Conservation (phyloP, 2,797 vertebrate species). For the Tinamus major region DNA sequence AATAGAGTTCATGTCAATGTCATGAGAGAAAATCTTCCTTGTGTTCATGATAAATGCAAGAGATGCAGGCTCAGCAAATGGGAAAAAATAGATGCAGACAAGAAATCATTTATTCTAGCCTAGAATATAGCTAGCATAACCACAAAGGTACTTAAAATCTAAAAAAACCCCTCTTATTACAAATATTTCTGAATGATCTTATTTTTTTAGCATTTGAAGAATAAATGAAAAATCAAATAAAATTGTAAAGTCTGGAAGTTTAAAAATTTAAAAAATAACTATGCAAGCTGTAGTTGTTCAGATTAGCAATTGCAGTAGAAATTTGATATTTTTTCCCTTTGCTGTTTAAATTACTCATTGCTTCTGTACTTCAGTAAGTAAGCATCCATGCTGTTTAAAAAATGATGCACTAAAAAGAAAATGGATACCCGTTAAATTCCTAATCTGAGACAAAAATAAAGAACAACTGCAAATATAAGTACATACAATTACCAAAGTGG, state of each 20-base stretch:
- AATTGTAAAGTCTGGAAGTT: neutral
- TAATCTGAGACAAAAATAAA: neutral
- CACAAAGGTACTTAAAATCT: neutral
- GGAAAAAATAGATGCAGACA: neutral
- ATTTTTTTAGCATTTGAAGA: neutral
- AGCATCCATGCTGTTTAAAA: neutral
- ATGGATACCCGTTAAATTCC: neutral
- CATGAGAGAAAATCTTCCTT: neutral
- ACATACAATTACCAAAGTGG: neutral
- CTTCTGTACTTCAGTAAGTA: neutral
- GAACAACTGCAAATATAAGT: neutral
- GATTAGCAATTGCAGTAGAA: neutral
- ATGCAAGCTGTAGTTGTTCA: neutral
- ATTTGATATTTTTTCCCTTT: neutral
- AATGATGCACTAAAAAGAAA: neutral
- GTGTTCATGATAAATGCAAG: conserved; percentile 18
- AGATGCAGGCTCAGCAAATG: neutral
- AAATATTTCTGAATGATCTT: neutral
- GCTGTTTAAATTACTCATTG: neutral
- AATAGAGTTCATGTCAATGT: neutral
- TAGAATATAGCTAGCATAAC: neutral
- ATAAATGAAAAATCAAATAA: neutral
- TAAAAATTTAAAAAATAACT: neutral
- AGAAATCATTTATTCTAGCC: neutral
- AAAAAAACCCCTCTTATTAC: neutral